Conservation (phyloP, 2,113 vertebrate species). For the Urocolius indicus region DNA sequence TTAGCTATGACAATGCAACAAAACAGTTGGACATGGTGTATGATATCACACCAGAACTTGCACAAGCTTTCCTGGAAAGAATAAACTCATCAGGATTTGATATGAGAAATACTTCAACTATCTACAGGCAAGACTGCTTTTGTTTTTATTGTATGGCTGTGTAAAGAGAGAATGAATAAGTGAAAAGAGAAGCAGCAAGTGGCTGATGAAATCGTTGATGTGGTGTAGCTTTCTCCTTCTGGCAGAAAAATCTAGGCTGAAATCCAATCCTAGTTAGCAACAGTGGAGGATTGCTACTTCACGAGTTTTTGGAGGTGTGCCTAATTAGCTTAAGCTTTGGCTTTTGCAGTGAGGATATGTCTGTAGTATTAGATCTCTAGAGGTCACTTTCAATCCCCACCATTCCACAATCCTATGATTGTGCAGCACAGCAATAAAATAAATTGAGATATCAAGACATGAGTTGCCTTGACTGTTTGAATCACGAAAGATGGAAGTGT, state of each 20-base stretch:
- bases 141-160: neutral
- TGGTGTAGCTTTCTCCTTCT: neutral
- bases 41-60: conserved; percentile 77
- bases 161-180: neutral
- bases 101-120: conserved; percentile 79
- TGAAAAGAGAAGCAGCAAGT: neutral
- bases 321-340: neutral
- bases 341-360: neutral
- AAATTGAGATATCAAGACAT: neutral
- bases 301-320: conserved; percentile 2
- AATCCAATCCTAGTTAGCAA: conserved; percentile 27
- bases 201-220: neutral
- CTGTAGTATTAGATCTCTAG: neutral
- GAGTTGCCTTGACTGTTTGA: neutral
- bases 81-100: conserved; percentile 80
- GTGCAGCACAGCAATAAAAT: neutral
- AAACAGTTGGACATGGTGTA: conserved; percentile 84
- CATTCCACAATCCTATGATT: neutral
- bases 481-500: neutral
- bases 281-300: conserved; percentile 3
- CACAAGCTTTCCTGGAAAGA: conserved; percentile 78
- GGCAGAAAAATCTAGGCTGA: neutral
- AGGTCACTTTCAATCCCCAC: too few relatives aligned
- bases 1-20: conserved; percentile 85
- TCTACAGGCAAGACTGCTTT: conserved; percentile 77